phyloP scores from a whole-genome alignment of 2,113 vertebrate genomes.

The Camelus bactrianus region DNA sequence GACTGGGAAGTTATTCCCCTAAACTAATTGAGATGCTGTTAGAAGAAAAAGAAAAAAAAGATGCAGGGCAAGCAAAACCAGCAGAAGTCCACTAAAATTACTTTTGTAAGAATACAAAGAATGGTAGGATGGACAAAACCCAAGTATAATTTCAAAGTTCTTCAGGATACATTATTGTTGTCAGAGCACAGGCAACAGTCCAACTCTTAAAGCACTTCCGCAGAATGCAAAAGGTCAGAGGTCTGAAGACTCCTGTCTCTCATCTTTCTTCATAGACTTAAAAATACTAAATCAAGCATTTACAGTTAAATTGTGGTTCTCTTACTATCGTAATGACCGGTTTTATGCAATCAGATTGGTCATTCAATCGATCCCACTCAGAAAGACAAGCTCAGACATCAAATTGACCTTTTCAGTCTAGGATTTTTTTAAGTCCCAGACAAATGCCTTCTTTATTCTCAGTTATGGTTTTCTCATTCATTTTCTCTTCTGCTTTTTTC shows the following conservation, averaged over 20 bases:
- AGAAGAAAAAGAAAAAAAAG: background rate
- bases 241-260: slow-evolving; percentile 39
- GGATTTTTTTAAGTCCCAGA: background rate
- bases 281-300: slow-evolving; percentile 52
- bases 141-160: slow-evolving; percentile 35
- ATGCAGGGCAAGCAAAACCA: slow-evolving; percentile 7
- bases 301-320: slow-evolving; percentile 32
- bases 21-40: background rate
- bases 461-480: background rate
- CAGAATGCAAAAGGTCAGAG: slow-evolving; percentile 49
- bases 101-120: background rate
- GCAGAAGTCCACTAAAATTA: background rate
- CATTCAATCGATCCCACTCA: background rate
- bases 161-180: slow-evolving; percentile 10
- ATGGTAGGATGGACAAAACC: background rate
- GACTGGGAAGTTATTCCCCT: background rate
- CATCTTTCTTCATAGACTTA: slow-evolving; percentile 54
- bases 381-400: slow-evolving; percentile 24
- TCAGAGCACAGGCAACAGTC: slow-evolving; percentile 30
- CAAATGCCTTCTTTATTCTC: background rate
- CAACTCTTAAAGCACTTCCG: slow-evolving; percentile 59
- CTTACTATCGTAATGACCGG: background rate
- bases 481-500: background rate
- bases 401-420: slow-evolving; percentile 53
- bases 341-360: slow-evolving; percentile 32